These are phyloP conservation scores for Myopa testacea DNA, from an alignment of 2,888 invertebrate genomes.

Conservation along the genomic window DNA sequence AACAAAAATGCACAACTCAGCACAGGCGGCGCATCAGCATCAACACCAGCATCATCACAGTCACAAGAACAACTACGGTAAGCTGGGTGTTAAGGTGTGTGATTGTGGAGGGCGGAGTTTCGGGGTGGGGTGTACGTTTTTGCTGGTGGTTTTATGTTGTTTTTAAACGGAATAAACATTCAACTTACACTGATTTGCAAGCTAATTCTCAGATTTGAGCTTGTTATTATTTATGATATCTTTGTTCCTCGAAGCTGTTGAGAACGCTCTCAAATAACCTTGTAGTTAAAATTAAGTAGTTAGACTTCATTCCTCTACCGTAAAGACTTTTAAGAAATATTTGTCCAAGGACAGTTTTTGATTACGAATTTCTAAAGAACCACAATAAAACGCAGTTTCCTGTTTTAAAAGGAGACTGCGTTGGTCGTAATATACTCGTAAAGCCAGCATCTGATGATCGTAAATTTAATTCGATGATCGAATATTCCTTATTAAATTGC, in stretches of 20 bases:
- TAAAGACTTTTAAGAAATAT: neutral
- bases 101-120: neutral
- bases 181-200: neutral
- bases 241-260: neutral
- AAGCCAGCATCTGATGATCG: too few species aligned
- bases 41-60: constrained; percentile 55
- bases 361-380: neutral
- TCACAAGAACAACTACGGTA: constrained; percentile 67
- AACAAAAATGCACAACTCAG: constrained; percentile 61
- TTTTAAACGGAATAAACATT: constrained; percentile 1
- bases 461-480: too few species aligned
- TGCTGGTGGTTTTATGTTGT: constrained; percentile 7
- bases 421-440: neutral
- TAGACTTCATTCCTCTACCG: neutral
- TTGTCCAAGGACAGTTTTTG: neutral
- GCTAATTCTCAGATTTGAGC: neutral
- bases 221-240: constrained; percentile 1
- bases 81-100: constrained; percentile 46
- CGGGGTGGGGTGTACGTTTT: neutral
- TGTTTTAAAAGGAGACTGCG: neutral
- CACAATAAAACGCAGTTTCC: neutral
- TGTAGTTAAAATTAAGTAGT: neutral
- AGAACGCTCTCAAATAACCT: constrained; percentile 1
- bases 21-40: constrained; percentile 46
- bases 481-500: too few species aligned